phyloP scores from a whole-genome alignment of 2,113 vertebrate species.

The Redunca redunca region DNA sequence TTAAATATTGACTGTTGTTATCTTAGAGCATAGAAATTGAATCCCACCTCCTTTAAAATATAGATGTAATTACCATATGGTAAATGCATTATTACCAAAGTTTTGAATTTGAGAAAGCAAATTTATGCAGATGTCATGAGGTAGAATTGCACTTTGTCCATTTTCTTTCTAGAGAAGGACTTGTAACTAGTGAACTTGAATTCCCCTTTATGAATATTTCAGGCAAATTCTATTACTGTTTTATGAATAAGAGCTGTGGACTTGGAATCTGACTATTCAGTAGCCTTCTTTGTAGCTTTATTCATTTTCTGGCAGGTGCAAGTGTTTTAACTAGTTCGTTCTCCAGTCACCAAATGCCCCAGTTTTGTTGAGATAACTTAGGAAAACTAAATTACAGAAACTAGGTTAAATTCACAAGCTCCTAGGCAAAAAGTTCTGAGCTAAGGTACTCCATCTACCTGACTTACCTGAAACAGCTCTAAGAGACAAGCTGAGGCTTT shows the following conservation, averaged over 20 bases:
- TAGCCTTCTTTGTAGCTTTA: not conserved
- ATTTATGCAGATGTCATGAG: not conserved
- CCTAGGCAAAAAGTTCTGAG: not conserved
- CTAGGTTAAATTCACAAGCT: slow-evolving; percentile 12
- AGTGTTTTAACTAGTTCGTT: not conserved
- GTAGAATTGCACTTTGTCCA: not conserved
- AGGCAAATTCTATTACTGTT: slow-evolving; percentile 11
- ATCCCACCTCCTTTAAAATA: not conserved
- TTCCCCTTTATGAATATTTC: not conserved
- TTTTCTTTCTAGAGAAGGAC: not conserved
- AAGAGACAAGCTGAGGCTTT: not conserved
- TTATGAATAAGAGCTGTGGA: not conserved
- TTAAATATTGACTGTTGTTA: not conserved
- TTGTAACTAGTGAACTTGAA: not conserved
- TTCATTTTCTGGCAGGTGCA: not conserved
- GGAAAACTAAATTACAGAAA: slow-evolving; percentile 34
- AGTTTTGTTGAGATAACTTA: slow-evolving; percentile 40
- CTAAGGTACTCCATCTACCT: not conserved
- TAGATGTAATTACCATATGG: not conserved
- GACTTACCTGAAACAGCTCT: not conserved
- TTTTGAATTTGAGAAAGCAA: not conserved
- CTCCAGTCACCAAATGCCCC: not conserved
- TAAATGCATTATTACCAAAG: not conserved
- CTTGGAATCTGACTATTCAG: not conserved
- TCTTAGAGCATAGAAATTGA: not conserved